Evolutionary conservation across 2,888 invertebrate species (phyloP), one percentile per base, ranked within the genome.

Genomic region (Aporophyla lueneburgensis): DNA sequence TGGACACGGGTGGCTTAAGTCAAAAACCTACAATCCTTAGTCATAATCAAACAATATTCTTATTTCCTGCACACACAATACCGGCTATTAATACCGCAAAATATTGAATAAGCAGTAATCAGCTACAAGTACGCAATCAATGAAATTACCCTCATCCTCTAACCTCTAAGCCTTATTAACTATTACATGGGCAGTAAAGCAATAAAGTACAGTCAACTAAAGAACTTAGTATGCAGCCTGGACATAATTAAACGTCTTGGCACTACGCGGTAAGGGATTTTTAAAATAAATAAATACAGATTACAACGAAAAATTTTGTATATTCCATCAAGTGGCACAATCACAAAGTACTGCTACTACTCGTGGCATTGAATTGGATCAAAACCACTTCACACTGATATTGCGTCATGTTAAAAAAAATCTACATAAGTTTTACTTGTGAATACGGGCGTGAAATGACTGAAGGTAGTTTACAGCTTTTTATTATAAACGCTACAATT

Each of bases 111-210:
- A 80, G 80, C 78, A 81, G 65, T 77, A 86, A 88, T 82, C 79
- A 83, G 71, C 59, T 66, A 75, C 77, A 82, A 80, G 78, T 69
- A 76, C 75, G 80, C 78, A 89, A 90, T 85, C 81, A 85, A 83
- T 66, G 58, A 80, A 85, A 89, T 90, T 90, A 80, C 80, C 80
- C 58, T 75, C 90, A 89, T 89, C 89, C 90, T 89, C 81, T 74
- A 81, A 86, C 82, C 86, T 86, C 74, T 81, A 73, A 77, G 80
- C 43, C 81, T 74, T 81, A 78, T 85, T 82, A 82, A 75, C 71
- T 84, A 74, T 85, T 83, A 78, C 82, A 82, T 71, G 54, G 86
- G 27, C 51, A 76, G 74, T 84, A 87, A n/a, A n/a, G n/a, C n/a
- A 80, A 77, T 76, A 79, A 71, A 82, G 75, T 79, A 80, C 66